Percentiles rank a stretch among this genome's conserved stretches.
Conservation (phyloP, 2,113 vertebrate species). For the Eudyptes chrysolophus region DNA sequence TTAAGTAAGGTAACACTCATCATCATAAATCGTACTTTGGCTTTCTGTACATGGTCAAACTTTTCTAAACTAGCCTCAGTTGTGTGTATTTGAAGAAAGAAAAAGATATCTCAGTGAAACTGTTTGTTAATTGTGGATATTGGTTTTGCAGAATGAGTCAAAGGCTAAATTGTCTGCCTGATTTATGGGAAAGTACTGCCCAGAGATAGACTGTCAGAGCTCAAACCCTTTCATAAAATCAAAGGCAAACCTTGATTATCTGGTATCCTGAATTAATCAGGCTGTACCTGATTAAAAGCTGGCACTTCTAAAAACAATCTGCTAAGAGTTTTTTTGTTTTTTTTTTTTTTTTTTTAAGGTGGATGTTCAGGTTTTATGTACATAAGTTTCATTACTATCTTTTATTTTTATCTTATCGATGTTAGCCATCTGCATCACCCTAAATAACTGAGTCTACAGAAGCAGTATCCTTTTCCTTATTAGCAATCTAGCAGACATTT, state of each 20-base stretch:
- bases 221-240: not conserved
- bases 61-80: not conserved
- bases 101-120: not conserved
- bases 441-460: not conserved
- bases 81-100: not conserved
- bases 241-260: not conserved
- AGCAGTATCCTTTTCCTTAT: not conserved
- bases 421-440: not conserved
- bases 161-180: not conserved
- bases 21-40: not conserved
- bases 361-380: not conserved
- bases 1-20: not conserved
- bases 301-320: not conserved
- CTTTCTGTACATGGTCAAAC: not conserved
- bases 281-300: not conserved
- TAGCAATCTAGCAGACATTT: not conserved
- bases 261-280: not conserved
- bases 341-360: not conserved
- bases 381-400: not conserved
- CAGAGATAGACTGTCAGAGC: not conserved
- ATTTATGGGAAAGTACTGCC: not conserved
- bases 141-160: not conserved
- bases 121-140: not conserved
- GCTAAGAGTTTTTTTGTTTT: not conserved
- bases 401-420: not conserved